These are phyloP conservation scores for Neopipo cinnamomea DNA, from an alignment of 2,113 vertebrate species.

Conservation along the genomic window DNA sequence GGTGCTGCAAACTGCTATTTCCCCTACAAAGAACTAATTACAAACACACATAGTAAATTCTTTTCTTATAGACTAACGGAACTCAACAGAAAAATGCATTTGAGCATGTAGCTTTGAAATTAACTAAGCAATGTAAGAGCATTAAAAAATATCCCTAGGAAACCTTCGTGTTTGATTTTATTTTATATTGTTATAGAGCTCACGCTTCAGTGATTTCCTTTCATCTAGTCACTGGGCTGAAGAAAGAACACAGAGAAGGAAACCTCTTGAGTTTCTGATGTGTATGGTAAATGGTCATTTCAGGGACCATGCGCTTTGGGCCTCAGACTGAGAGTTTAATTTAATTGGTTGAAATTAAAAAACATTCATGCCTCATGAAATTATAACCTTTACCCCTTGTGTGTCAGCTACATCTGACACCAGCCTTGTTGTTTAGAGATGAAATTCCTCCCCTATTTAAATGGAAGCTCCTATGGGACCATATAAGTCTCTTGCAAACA, in stretches of 20 bases:
- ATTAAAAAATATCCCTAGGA: constrained; percentile 52
- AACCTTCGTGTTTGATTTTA: constrained; percentile 72
- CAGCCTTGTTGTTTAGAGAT: constrained; percentile 55
- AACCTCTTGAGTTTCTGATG: constrained; percentile 61
- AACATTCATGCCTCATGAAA: constrained; percentile 74
- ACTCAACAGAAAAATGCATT: constrained; percentile 55
- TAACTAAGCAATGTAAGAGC: constrained; percentile 65
- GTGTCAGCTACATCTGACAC: constrained; percentile 64
- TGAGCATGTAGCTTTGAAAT: constrained; percentile 73
- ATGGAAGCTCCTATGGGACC: constrained; percentile 52
- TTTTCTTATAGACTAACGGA: constrained; percentile 16
- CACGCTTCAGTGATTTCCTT: constrained; percentile 72
- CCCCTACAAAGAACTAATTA: constrained; percentile 81
- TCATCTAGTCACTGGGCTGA: constrained; percentile 72
- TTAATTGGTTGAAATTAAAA: constrained; percentile 76
- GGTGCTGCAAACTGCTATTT: not conserved
- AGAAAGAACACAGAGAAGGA: constrained; percentile 67
- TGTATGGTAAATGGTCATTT: constrained; percentile 72
- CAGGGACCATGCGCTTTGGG: not conserved
- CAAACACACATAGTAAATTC: constrained; percentile 79
- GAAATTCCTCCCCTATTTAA: constrained; percentile 59
- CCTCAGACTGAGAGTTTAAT: constrained; percentile 57
- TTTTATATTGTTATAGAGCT: constrained; percentile 68
- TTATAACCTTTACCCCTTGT: constrained; percentile 58
- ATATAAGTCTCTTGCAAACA: not conserved